These are phyloP conservation scores for Ammodytes dubius DNA, from an alignment of 2,113 vertebrate species.

Conservation along the genomic window DNA sequence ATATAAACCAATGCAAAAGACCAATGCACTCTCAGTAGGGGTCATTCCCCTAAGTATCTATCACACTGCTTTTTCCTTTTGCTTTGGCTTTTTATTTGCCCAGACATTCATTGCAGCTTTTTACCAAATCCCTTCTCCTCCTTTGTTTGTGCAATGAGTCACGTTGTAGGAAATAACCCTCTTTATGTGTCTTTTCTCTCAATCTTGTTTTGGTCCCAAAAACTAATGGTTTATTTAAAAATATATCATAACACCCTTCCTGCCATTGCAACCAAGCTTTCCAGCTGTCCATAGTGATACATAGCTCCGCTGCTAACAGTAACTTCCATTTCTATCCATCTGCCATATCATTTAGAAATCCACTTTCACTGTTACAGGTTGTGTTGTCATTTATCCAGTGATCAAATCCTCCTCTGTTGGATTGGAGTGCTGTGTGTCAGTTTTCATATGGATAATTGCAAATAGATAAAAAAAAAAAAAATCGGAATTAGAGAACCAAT, in stretches of 20 bases:
- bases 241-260: not conserved
- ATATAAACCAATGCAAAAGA: not conserved
- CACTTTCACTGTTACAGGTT: conserved; percentile 24
- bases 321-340: not conserved
- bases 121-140: conserved; percentile 9
- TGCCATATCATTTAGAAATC: not conserved
- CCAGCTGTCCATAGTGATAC: conserved; percentile 5
- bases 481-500: not conserved
- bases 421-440: conserved; percentile 55
- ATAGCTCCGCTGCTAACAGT: conserved; percentile 13
- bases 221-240: not conserved
- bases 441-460: not conserved
- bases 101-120: not conserved
- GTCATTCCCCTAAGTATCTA: not conserved
- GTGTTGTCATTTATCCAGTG: conserved; percentile 24
- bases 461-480: not conserved
- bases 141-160: not conserved
- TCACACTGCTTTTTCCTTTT: not conserved
- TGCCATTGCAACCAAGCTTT: conserved; percentile 27
- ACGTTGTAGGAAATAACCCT: not conserved
- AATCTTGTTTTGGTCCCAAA: not conserved
- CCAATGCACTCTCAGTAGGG: not conserved
- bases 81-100: not conserved
- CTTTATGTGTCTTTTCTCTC: not conserved
- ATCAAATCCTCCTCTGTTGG: conserved; percentile 14